Evolutionary conservation across 2,113 vertebrate species (phyloP).

Genomic region (Lynx canadensis): DNA sequence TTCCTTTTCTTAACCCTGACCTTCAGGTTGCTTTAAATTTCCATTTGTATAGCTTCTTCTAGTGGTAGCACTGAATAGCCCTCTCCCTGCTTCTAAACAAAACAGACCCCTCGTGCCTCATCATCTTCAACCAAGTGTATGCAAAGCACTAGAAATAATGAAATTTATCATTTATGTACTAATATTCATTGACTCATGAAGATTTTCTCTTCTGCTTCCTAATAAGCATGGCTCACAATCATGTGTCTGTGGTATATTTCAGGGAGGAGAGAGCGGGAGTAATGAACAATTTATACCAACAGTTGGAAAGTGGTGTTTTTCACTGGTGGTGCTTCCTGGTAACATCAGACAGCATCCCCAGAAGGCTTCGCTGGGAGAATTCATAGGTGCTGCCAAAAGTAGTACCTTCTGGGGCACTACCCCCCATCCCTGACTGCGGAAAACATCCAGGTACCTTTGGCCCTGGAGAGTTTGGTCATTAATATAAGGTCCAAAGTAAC

Average conservation of each 20-base stretch:
- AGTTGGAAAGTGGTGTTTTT: accelerated
- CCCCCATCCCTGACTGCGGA: background rate
- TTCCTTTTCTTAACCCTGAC: background rate
- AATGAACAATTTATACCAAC: background rate
- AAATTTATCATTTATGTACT: background rate
- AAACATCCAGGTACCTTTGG: background rate
- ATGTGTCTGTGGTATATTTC: too few relatives aligned
- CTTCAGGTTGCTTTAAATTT: background rate
- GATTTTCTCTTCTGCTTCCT: background rate
- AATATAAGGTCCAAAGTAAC: background rate
- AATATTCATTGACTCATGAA: background rate
- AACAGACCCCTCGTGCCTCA: background rate
- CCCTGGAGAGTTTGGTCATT: background rate
- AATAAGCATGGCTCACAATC: background rate
- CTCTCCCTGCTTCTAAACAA: background rate
- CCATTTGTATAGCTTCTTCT: background rate
- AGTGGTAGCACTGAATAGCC: too few relatives aligned
- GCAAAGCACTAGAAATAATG: background rate
- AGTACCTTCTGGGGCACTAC: background rate
- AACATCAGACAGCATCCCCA: background rate
- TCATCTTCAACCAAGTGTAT: background rate
- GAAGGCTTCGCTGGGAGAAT: background rate
- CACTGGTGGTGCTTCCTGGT: too few relatives aligned
- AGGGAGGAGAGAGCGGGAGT: background rate
- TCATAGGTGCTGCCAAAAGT: background rate